These are phyloP conservation scores for Onchidella celtica DNA, from an alignment of 2,888 invertebrate species.

Conservation along the genomic window DNA sequence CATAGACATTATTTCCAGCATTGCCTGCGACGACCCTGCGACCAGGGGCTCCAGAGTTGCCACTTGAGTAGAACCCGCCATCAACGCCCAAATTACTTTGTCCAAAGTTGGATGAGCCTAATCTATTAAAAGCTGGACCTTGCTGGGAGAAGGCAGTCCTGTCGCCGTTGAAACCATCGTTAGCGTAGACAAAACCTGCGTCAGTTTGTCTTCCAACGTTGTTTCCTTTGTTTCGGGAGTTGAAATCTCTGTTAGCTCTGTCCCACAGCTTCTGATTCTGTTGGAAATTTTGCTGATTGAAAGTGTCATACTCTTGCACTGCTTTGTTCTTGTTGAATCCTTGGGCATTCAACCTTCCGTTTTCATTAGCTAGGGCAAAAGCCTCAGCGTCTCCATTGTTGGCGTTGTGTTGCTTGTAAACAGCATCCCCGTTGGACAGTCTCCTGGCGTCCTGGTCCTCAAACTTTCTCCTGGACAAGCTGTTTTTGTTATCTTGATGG, in stretches of 20 bases:
- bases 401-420: slow-evolving; percentile 28
- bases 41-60: slow-evolving; percentile 2
- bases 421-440: slow-evolving; percentile 45
- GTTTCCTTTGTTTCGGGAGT: slow-evolving; percentile 8
- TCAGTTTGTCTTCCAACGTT: slow-evolving; percentile 10
- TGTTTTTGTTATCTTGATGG: slow-evolving; percentile 40
- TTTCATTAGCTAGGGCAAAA: not conserved
- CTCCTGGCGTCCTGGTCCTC: slow-evolving; percentile 40
- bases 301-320: slow-evolving; percentile 33
- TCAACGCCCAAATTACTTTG: not conserved
- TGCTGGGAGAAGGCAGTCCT: not conserved
- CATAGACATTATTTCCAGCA: not conserved
- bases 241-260: slow-evolving; percentile 22
- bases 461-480: slow-evolving; percentile 25
- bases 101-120: not conserved
- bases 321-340: not conserved
- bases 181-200: slow-evolving; percentile 18
- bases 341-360: not conserved
- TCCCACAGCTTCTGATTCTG: slow-evolving; percentile 41
- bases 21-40: not conserved
- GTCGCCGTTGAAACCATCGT: not conserved
- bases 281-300: slow-evolving; percentile 16
- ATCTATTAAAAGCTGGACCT: not conserved
- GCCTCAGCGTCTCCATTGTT: slow-evolving; percentile 7
- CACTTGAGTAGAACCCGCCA: slow-evolving; percentile 9